Base-by-base conservation (phyloP, 1,140 invertebrate species). In the Drosophila sucinea region DNA sequence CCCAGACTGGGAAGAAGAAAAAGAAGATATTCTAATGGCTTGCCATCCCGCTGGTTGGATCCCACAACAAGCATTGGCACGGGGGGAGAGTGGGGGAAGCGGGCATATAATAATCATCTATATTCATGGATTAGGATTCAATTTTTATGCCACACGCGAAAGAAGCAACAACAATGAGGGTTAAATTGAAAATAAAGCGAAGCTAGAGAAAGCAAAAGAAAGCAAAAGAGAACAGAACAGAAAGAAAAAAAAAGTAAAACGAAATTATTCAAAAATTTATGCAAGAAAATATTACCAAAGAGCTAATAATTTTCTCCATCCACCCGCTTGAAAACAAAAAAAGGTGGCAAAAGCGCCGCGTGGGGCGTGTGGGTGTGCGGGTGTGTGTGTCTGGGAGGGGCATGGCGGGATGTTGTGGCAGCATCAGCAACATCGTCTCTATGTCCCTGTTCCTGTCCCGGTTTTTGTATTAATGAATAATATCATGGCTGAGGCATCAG, bases 121-220 rank as follows among this genome's bases (percentile, higher is more conserved):
- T 91, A 91, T 91, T 91, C 90, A 91, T 91, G 90, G 90, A 91
- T 91, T 91, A 91, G 90, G 90, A 91, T 91, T 91, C 90, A 91
- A 91, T 91, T 91, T 91, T 91, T 91, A 87, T 79, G 82, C 85
- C 73, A 79, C 81, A 77, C 72, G 73, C 76, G 64, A 74, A 70
- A 76, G 76, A 70, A 61, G 69, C 67, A 62, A 76, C 69, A 71
- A 73, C 77, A 85, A 90, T 74, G 81, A 78, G 81, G 80, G 87
- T 90, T 90, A 90, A 90, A 90, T 89, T 90, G 87, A 90, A 91
- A 87, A 90, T 90, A 90, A 90, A 86, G 76, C 84, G 74, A 81
- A 56, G 66, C 63, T 56, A 62, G 61, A 51, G 61, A 69, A 62
- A 73, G 41, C 30, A 25, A 54, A 61, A 55, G 25, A 25, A 33